A percentile compares a stretch with the other conserved stretches of the same genome.
phyloP scores from a whole-genome alignment of 2,113 vertebrate genomes.

The Sminthopsis crassicaudata region DNA sequence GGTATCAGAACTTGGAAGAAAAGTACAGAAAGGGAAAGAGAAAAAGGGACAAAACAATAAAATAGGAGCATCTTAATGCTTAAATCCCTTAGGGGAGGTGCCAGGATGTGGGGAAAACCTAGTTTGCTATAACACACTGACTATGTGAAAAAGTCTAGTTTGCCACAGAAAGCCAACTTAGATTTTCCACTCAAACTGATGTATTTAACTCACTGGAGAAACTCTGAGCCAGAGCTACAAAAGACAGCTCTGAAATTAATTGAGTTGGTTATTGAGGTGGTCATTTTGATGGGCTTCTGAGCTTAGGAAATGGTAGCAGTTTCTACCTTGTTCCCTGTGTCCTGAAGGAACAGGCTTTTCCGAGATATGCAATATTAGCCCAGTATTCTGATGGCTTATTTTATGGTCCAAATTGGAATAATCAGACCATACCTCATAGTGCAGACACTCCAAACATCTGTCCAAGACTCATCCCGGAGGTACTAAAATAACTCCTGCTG shows the following conservation, averaged over 20 bases:
- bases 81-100: not conserved
- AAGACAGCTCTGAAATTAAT: not conserved
- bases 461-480: not conserved
- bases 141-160: not conserved
- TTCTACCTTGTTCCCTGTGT: not conserved
- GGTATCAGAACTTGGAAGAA: not conserved
- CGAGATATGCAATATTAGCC: constrained; percentile 7
- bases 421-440: not conserved
- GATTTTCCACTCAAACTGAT: not conserved
- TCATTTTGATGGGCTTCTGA: not conserved
- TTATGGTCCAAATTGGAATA: not conserved
- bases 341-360: not conserved
- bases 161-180: not conserved
- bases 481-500: constrained; percentile 51
- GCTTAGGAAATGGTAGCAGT: not conserved
- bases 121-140: not conserved
- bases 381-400: constrained; percentile 14
- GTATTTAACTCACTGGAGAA: not conserved
- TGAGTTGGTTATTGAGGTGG: not conserved
- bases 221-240: not conserved
- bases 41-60: not conserved
- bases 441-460: not conserved
- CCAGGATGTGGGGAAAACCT: not conserved
- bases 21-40: not conserved
- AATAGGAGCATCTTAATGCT: rapidly evolving